Evolutionary conservation across 2,113 vertebrate genomes (phyloP).

Genomic region (Sturnus vulgaris): DNA sequence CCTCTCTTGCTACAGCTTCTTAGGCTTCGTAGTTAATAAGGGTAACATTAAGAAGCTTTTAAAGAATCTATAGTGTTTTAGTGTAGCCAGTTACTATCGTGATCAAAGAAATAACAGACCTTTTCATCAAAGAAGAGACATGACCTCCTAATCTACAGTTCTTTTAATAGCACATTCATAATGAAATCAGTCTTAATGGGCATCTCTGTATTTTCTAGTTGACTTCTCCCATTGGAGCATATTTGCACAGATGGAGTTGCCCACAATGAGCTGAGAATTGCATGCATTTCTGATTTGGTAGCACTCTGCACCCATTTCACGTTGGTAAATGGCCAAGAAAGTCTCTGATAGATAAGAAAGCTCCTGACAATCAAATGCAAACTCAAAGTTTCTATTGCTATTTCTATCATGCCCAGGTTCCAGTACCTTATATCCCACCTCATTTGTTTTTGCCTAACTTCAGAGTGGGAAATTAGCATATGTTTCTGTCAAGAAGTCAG

Average conservation of each 20-base stretch:
- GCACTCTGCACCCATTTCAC: not conserved
- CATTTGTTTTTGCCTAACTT: not conserved
- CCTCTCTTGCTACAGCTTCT: not conserved
- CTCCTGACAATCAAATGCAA: not conserved
- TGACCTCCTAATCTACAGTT: slow-evolving; percentile 25
- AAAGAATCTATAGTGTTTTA: not conserved
- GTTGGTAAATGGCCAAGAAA: not conserved
- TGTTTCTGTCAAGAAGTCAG: not conserved
- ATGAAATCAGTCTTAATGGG: slow-evolving; percentile 36
- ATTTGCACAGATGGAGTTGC: slow-evolving; percentile 20
- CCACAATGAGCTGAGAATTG: not conserved
- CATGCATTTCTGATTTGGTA: not conserved
- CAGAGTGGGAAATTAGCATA: not conserved
- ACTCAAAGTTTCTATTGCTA: not conserved
- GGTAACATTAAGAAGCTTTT: not conserved
- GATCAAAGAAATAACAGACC: slow-evolving; percentile 31
- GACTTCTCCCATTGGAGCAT: not conserved
- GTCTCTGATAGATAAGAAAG: not conserved
- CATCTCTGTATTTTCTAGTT: slow-evolving; percentile 18
- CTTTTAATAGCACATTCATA: slow-evolving; percentile 5
- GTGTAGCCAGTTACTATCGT: not conserved
- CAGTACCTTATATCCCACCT: not conserved
- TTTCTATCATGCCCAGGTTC: not conserved
- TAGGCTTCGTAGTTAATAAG: not conserved
- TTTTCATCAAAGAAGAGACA: not conserved